Evolutionary conservation across 2,888 invertebrate genomes (phyloP).

Genomic region (Hydriomena furcata): DNA sequence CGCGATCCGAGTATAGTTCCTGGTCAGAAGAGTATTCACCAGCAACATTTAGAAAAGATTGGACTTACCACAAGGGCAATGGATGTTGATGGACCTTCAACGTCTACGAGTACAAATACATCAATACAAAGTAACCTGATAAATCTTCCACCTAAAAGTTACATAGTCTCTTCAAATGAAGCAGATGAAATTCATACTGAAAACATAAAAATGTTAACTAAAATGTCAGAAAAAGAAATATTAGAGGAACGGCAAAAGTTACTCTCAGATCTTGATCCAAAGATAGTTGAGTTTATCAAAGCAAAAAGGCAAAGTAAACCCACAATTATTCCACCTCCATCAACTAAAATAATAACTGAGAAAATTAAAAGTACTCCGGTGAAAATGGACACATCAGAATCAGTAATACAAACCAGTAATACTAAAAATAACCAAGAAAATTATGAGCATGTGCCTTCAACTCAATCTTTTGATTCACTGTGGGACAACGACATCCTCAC

Average conservation of each 20-base stretch:
- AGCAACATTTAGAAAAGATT: conserved; percentile 60
- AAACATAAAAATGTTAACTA: conserved; percentile 86
- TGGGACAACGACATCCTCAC: conserved; percentile 84
- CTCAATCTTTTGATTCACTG: conserved; percentile 48
- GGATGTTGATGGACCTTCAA: conserved; percentile 54
- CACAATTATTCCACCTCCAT: neutral
- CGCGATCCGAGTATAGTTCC: conserved; percentile 53
- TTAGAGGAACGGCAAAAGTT: conserved; percentile 88
- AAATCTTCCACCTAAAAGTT: conserved; percentile 68
- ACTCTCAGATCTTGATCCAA: conserved; percentile 85
- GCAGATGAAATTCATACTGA: conserved; percentile 87
- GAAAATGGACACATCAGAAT: conserved; percentile 55
- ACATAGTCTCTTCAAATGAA: conserved; percentile 73
- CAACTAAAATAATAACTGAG: conserved; percentile 2
- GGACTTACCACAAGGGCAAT: conserved; percentile 41
- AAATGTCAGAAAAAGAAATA: conserved; percentile 90
- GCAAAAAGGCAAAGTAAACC: conserved; percentile 48
- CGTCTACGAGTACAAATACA: conserved; percentile 12
- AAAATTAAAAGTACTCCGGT: conserved; percentile 23
- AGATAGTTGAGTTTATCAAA: conserved; percentile 86
- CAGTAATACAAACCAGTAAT: conserved; percentile 31
- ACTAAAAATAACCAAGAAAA: neutral
- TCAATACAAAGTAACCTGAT: conserved; percentile 14
- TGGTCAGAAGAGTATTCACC: conserved; percentile 76
- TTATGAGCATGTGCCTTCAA: neutral